phyloP scores from a whole-genome alignment of 2,113 vertebrate species.

The Eidolon helvum region DNA sequence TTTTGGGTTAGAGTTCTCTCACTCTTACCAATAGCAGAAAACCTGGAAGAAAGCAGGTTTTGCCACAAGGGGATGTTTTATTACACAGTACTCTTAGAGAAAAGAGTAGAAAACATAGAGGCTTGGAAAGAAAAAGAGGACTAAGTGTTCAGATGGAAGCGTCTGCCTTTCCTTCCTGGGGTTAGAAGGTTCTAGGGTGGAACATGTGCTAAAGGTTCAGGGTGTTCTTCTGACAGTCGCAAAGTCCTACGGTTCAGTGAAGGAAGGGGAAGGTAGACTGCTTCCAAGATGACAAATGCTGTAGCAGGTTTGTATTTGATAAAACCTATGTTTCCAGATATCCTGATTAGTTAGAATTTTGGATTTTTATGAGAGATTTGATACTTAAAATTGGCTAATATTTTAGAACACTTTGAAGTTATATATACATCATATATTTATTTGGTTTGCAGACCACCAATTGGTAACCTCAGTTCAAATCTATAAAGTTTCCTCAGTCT shows the following conservation, averaged over 20 bases:
- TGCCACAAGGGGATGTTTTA: neutral
- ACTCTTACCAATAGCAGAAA: neutral
- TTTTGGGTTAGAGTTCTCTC: neutral
- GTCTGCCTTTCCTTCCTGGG: neutral
- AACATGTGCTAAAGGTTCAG: neutral
- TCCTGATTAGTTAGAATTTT: neutral
- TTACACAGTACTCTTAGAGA: neutral
- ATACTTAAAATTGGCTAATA: neutral
- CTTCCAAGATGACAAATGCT: neutral
- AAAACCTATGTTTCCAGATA: neutral
- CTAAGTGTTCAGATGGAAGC: neutral
- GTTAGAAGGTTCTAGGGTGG: neutral
- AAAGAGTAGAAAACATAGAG: neutral
- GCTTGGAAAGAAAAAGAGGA: neutral
- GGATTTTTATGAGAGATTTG: neutral
- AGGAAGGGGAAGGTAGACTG: neutral
- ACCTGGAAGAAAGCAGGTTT: neutral
- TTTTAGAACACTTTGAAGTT: neutral
- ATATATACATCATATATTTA: neutral
- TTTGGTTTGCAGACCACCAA: neutral
- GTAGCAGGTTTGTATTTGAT: neutral
- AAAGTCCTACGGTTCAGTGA: neutral
- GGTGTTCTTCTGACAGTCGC: neutral
- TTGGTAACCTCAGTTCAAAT: neutral
- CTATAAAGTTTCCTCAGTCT: neutral